These are phyloP conservation scores for Asteroscopus sphinx DNA, from an alignment of 2,888 invertebrate genomes.

Conservation along the genomic window DNA sequence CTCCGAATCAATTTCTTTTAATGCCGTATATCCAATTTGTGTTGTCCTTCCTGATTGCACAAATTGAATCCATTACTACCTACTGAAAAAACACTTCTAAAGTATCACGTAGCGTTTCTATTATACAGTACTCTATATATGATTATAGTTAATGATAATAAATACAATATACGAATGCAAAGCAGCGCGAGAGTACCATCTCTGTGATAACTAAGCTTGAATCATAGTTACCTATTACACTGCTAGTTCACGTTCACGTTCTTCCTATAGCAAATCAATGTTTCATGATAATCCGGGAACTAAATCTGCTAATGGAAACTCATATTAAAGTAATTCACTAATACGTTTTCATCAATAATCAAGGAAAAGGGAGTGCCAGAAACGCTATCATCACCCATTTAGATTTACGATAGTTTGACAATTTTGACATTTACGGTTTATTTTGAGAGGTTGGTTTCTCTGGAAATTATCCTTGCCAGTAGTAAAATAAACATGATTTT, in stretches of 20 bases:
- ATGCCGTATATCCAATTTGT: constrained; percentile 51
- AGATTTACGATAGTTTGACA: constrained; percentile 55
- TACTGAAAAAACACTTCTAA: constrained; percentile 7
- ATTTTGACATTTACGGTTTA: constrained; percentile 21
- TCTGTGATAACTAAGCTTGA: constrained; percentile 37
- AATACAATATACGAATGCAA: constrained; percentile 15
- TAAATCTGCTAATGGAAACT: constrained; percentile 26
- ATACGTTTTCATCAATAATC: constrained; percentile 49
- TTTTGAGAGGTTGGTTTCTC: constrained; percentile 35
- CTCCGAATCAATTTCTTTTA: constrained; percentile 40
- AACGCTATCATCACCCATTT: constrained; percentile 59
- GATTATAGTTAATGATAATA: constrained; percentile 1
- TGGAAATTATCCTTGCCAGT: constrained; percentile 15
- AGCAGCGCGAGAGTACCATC: constrained; percentile 39
- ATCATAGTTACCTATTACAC: constrained; percentile 53
- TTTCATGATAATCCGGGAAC: constrained; percentile 37
- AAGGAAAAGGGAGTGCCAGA: constrained; percentile 72
- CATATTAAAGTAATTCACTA: constrained; percentile 48
- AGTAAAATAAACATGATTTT: not conserved
- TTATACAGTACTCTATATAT: not conserved
- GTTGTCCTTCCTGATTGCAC: constrained; percentile 46
- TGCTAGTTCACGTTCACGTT: constrained; percentile 41
- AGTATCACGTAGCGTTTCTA: constrained; percentile 9
- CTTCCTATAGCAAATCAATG: constrained; percentile 31
- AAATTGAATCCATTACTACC: constrained; percentile 18